Conservation (phyloP, 2,797 vertebrate genomes). For the Menidia menidia region DNA sequence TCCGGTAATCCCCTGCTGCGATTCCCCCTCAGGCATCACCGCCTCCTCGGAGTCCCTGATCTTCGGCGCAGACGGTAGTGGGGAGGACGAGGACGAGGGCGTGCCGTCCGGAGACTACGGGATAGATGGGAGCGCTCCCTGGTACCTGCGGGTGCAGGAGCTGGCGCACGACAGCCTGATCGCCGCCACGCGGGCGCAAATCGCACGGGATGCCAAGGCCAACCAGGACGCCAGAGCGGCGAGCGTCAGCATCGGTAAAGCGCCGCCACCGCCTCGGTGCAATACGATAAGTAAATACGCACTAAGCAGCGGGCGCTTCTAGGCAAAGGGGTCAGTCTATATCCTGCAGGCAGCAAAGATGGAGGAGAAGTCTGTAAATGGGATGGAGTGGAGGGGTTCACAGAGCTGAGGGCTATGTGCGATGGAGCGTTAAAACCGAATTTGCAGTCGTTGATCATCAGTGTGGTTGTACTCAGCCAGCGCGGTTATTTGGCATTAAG, state of each 20-base stretch:
- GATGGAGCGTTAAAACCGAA: slow-evolving; percentile 11
- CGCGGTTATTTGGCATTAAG: too few species aligned
- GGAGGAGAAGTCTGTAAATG: slow-evolving; percentile 38
- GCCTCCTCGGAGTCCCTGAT: slow-evolving; percentile 94
- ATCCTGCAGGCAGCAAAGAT: slow-evolving; percentile 31
- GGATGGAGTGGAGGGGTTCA: slow-evolving; percentile 26
- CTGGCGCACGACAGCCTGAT: slow-evolving; percentile 98
- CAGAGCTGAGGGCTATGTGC: slow-evolving; percentile 19
- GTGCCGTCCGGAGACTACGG: slow-evolving; percentile 89
- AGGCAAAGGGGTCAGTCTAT: slow-evolving; percentile 15
- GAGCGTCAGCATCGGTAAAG: slow-evolving; percentile 84
- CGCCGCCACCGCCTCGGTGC: slow-evolving; percentile 15
- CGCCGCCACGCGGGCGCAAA: slow-evolving; percentile 95
- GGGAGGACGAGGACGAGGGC: slow-evolving; percentile 90
- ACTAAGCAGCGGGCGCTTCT: slow-evolving; percentile 15
- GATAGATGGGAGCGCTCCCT: slow-evolving; percentile 91
- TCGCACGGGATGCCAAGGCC: slow-evolving; percentile 93
- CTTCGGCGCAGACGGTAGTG: slow-evolving; percentile 90
- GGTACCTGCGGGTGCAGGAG: slow-evolving; percentile 98
- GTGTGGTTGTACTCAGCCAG: background rate
- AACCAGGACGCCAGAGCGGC: slow-evolving; percentile 90
- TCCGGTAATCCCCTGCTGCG: slow-evolving; percentile 4
- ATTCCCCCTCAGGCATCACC: slow-evolving; percentile 83
- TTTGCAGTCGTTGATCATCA: slow-evolving; percentile 16
- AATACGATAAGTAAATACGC: background rate